Evolutionary conservation across 30 jellyfish, hydroid and myxozoan genomes (phyloP).

Genomic region (Phacellophora camtschatica): DNA sequence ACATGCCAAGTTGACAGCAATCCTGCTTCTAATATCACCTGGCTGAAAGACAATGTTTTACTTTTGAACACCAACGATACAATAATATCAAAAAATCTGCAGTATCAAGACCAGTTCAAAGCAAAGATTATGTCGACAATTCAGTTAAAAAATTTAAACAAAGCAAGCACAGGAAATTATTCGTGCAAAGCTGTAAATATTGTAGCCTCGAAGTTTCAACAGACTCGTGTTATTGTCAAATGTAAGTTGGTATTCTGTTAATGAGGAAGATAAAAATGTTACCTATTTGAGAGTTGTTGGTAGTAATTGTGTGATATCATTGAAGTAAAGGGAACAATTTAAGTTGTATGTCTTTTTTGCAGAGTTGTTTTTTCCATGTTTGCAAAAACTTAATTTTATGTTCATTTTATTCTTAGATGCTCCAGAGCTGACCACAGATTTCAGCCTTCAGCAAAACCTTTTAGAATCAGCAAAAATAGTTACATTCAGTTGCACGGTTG

Average conservation of each 20-base stretch:
- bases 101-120: neutral
- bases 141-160: neutral
- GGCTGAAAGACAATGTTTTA: conserved; percentile 1
- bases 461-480: conserved; percentile 18
- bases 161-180: conserved; percentile 6
- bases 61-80: neutral
- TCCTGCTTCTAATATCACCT: conserved; percentile 18
- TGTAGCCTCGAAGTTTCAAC: conserved; percentile 4
- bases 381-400: no score
- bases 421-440: conserved; percentile 8
- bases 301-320: no score
- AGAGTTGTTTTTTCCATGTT: no score
- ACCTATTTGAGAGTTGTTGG: neutral
- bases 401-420: conserved; percentile 14
- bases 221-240: neutral
- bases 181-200: conserved; percentile 16
- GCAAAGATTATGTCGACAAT: neutral
- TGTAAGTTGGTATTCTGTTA: conserved; percentile 16
- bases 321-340: no score
- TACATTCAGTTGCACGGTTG: conserved; percentile 13
- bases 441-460: conserved; percentile 18
- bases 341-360: no score
- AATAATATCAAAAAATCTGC: neutral
- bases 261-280: neutral
- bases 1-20: conserved; percentile 19